Evolutionary conservation across 2,797 vertebrate genomes (phyloP).

Genomic region (Allobates femoralis): DNA sequence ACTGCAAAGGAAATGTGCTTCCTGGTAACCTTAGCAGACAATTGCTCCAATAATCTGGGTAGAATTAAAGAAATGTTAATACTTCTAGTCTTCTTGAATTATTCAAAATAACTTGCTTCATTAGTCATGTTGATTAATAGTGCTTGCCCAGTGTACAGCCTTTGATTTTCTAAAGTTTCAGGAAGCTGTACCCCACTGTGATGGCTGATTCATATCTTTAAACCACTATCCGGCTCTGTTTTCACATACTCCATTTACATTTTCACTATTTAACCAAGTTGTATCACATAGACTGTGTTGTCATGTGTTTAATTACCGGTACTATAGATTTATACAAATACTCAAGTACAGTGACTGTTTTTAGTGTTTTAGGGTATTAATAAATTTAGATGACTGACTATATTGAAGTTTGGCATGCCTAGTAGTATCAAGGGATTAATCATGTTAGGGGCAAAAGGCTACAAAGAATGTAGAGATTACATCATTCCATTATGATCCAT

Average conservation of each 20-base stretch:
- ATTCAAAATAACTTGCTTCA: conserved; percentile 57
- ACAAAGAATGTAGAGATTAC: too few relatives aligned
- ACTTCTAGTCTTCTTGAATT: conserved; percentile 49
- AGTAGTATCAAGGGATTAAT: too few relatives aligned
- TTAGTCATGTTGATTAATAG: conserved; percentile 58
- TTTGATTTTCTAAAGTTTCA: conserved; percentile 59
- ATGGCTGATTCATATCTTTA: conserved; percentile 46
- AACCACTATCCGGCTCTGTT: conserved; percentile 17
- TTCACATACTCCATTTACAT: conserved; percentile 29
- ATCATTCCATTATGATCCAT: not conserved
- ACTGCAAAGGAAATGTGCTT: not conserved
- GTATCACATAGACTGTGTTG: not conserved
- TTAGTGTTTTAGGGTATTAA: too few relatives aligned
- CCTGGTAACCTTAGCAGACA: not conserved
- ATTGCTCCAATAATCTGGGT: not conserved
- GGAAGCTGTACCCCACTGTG: conserved; percentile 55
- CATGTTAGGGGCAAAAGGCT: too few relatives aligned
- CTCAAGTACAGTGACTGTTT: not conserved
- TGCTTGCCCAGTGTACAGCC: conserved; percentile 46
- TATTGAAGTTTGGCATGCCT: too few relatives aligned
- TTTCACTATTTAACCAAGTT: conserved; percentile 37
- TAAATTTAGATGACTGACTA: too few relatives aligned
- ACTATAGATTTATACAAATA: not conserved
- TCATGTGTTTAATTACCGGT: not conserved
- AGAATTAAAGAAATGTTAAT: conserved; percentile 45